Evolutionary conservation across 2,113 vertebrate species (phyloP).

Genomic region (Ailuropoda melanoleuca): DNA sequence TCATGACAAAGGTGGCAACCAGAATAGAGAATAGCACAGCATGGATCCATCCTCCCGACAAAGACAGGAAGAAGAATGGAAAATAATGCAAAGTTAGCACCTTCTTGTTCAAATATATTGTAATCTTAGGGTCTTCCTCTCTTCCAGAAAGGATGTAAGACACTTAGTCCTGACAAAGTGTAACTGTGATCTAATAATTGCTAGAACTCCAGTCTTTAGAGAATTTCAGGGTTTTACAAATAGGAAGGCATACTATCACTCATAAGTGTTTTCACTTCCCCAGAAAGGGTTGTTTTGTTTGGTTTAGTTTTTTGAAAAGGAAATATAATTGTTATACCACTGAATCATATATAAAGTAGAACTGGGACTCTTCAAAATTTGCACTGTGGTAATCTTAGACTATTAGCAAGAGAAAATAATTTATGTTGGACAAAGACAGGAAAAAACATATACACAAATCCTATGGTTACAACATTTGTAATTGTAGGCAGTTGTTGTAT

Average conservation of each 20-base stretch:
- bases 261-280: slow-evolving; percentile 76
- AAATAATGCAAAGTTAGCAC: slow-evolving; percentile 87
- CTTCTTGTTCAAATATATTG: slow-evolving; percentile 83
- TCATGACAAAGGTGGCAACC: slow-evolving; percentile 84
- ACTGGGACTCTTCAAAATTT: background rate
- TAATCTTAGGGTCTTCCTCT: slow-evolving; percentile 82
- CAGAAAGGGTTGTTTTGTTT: slow-evolving; percentile 57
- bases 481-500: background rate
- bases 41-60: slow-evolving; percentile 79
- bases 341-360: background rate
- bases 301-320: background rate
- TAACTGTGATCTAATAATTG: slow-evolving; percentile 82
- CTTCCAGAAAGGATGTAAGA: slow-evolving; percentile 78
- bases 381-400: background rate
- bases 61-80: slow-evolving; percentile 84
- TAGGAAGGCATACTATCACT: slow-evolving; percentile 50
- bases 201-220: slow-evolving; percentile 61
- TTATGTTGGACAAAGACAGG: background rate
- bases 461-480: background rate
- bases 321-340: background rate
- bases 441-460: background rate
- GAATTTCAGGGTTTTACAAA: slow-evolving; percentile 67
- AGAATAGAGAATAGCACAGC: slow-evolving; percentile 86
- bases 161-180: slow-evolving; percentile 79
- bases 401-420: slow-evolving; percentile 5